These are phyloP conservation scores for Lycocerus yunnanus DNA, from an alignment of 2,888 invertebrate genomes.

Conservation along the genomic window DNA sequence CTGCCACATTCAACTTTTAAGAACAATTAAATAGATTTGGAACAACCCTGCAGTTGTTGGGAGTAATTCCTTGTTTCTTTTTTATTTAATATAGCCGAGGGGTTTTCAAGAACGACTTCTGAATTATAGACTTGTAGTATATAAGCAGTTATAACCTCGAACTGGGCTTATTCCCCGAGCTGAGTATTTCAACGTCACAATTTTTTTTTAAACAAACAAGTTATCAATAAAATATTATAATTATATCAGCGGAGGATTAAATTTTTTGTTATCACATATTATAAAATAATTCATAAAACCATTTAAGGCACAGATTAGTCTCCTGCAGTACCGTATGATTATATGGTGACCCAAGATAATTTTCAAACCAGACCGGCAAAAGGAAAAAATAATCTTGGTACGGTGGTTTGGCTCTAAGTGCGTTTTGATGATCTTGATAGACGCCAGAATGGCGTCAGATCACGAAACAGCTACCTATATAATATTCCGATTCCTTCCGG, in stretches of 20 bases:
- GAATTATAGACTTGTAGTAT: conserved; percentile 22
- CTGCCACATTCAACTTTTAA: conserved; percentile 19
- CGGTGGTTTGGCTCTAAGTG: conserved; percentile 4
- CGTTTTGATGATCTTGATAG: conserved; percentile 14
- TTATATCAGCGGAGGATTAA: neutral
- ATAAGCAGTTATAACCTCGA: conserved; percentile 7
- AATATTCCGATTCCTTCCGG: conserved; percentile 18
- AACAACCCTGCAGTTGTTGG: conserved; percentile 17
- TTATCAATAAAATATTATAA: neutral
- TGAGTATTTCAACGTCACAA: neutral
- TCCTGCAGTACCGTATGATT: neutral
- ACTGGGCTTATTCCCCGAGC: neutral
- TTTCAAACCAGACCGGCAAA: neutral
- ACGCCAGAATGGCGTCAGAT: conserved; percentile 15
- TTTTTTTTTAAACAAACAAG: neutral
- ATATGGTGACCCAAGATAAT: neutral
- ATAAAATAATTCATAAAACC: neutral
- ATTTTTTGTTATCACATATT: neutral
- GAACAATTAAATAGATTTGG: conserved; percentile 27
- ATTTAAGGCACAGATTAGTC: neutral
- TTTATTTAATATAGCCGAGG: conserved; percentile 20
- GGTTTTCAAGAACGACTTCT: conserved; percentile 22
- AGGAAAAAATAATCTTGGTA: neutral
- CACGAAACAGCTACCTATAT: conserved; percentile 20
- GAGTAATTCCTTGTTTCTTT: conserved; percentile 22